Evolutionary conservation across 2,797 vertebrate genomes (phyloP).

Genomic region (Picus viridis): DNA sequence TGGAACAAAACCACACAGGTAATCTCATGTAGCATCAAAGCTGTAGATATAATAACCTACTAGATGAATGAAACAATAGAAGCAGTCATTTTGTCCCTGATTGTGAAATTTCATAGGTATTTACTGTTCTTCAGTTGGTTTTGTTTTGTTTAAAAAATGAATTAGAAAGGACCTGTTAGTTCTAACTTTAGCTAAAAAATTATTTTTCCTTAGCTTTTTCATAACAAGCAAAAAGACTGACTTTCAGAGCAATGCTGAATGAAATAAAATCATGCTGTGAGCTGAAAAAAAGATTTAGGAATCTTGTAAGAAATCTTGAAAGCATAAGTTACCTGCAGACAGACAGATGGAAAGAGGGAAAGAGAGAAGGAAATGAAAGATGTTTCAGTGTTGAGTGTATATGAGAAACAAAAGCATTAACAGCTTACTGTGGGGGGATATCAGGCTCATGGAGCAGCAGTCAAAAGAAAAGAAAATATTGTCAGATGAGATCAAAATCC

Average conservation of each 20-base stretch:
- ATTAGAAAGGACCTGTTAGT: slow-evolving; percentile 11
- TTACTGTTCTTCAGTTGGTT: slow-evolving; percentile 22
- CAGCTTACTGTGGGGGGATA: not conserved
- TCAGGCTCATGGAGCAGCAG: not conserved
- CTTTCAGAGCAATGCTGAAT: not conserved
- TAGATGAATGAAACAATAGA: slow-evolving; percentile 70
- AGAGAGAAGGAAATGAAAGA: not conserved
- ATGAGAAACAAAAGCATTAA: not conserved
- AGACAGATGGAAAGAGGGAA: not conserved
- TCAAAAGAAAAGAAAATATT: slow-evolving; percentile 39
- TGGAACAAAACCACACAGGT: slow-evolving; percentile 77
- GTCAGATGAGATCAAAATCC: not conserved
- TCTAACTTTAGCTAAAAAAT: slow-evolving; percentile 24
- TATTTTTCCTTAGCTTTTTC: not conserved
- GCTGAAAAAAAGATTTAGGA: not conserved
- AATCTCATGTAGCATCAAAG: slow-evolving; percentile 78
- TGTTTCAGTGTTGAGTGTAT: not conserved
- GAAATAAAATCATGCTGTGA: slow-evolving; percentile 17
- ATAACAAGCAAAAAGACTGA: not conserved
- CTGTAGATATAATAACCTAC: slow-evolving; percentile 57
- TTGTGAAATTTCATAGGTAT: slow-evolving; percentile 48
- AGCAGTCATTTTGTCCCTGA: slow-evolving; percentile 32
- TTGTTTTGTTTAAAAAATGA: slow-evolving; percentile 46
- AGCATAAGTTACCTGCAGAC: not conserved
- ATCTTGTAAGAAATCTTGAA: not conserved